Percentiles rank a stretch among this genome's conserved stretches.
These are phyloP conservation scores for Coracopsis vasa DNA, from an alignment of 2,113 vertebrate species.

Conservation along the genomic window DNA sequence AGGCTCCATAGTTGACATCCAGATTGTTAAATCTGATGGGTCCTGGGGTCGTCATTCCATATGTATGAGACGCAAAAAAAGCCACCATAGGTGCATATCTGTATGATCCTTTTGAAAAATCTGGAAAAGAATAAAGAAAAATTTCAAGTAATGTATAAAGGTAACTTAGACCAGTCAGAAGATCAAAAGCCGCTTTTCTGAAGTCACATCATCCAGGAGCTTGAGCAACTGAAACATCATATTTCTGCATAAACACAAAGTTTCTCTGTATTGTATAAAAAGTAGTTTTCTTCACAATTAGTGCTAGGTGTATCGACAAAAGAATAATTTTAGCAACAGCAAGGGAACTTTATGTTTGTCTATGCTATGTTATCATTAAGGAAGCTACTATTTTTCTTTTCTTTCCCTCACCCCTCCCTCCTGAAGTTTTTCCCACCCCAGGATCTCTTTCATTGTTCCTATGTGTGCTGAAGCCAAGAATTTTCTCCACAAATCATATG, in stretches of 20 bases:
- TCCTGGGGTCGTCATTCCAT: slow-evolving; percentile 76
- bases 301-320: background rate
- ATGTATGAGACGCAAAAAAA: slow-evolving; percentile 80
- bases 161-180: background rate
- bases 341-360: background rate
- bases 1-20: slow-evolving; percentile 79
- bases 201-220: background rate
- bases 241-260: background rate
- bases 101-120: slow-evolving; percentile 83
- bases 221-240: background rate
- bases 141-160: background rate
- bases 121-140: slow-evolving; percentile 55
- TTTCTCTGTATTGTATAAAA: background rate
- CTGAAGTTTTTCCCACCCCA: background rate
- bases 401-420: accelerated
- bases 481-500: background rate
- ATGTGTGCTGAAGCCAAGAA: background rate
- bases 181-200: background rate
- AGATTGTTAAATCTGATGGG: slow-evolving; percentile 82
- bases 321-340: slow-evolving; percentile 14
- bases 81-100: slow-evolving; percentile 83
- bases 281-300: slow-evolving; percentile 43
- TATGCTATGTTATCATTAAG: background rate
- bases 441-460: background rate
- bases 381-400: background rate